Evolutionary conservation across 2,888 invertebrate species (phyloP).

Genomic region (Philhelius pedissequus): DNA sequence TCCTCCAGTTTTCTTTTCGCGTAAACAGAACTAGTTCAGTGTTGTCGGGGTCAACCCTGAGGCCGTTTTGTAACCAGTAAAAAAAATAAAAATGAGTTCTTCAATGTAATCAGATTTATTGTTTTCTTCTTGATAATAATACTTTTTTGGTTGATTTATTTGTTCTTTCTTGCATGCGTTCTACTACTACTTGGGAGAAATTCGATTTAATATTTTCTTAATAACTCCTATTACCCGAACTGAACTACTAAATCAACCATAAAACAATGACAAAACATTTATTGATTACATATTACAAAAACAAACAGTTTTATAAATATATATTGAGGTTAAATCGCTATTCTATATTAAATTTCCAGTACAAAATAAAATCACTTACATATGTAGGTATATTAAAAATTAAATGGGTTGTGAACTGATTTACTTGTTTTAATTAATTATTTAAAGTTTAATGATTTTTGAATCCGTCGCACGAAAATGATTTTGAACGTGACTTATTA

Average conservation of each 20-base stretch:
- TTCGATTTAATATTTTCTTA: neutral
- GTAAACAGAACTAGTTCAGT: too few relatives aligned
- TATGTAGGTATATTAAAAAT: constrained; percentile 40
- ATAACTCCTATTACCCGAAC: neutral
- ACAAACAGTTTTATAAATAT: constrained; percentile 38
- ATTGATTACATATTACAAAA: constrained; percentile 43
- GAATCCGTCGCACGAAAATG: constrained; percentile 16
- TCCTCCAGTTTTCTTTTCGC: too few relatives aligned
- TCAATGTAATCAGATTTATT: constrained; percentile 3
- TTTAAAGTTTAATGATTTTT: constrained; percentile 19
- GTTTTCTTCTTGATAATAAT: neutral
- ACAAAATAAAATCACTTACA: constrained; percentile 39
- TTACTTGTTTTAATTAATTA: neutral
- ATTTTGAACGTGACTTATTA: constrained; percentile 14
- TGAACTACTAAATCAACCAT: neutral
- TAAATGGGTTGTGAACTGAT: constrained; percentile 20
- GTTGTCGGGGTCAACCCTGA: too few relatives aligned
- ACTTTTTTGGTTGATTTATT: constrained; percentile 18
- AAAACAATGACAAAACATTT: constrained; percentile 38
- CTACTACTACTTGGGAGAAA: neutral
- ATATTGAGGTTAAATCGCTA: constrained; percentile 5
- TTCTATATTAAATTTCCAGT: constrained; percentile 30
- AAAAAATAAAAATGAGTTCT: neutral
- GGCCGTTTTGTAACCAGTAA: too few relatives aligned
- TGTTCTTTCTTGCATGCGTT: neutral